Percentiles rank a stretch among this genome's conserved stretches.
Evolutionary conservation across 2,797 vertebrate genomes (phyloP).

Genomic region (Poecilia wingei): DNA sequence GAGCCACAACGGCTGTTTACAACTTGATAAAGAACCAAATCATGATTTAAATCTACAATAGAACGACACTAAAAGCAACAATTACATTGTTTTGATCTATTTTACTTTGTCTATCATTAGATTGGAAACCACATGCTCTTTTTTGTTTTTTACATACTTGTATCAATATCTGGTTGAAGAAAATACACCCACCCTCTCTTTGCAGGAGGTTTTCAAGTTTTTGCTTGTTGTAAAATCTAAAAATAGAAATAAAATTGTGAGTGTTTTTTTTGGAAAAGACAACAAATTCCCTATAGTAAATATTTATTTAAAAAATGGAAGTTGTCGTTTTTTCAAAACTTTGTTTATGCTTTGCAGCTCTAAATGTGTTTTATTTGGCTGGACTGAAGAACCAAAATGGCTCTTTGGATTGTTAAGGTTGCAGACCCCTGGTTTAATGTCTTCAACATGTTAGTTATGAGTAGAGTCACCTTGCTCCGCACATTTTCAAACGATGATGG

Average conservation of each 20-base stretch:
- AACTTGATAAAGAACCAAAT: too few relatives aligned
- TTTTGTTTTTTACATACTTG: too few relatives aligned
- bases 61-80: background rate
- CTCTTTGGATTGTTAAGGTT: background rate
- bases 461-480: constrained; percentile 90
- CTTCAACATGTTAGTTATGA: background rate
- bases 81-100: background rate
- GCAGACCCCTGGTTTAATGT: background rate
- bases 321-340: background rate
- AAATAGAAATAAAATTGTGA: background rate
- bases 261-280: background rate
- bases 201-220: background rate
- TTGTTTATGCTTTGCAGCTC: background rate
- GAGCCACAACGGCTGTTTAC: too few relatives aligned
- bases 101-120: background rate
- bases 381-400: background rate
- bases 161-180: too few relatives aligned
- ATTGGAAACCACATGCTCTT: too few relatives aligned
- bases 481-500: constrained; percentile 98
- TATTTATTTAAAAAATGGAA: too few relatives aligned
- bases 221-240: background rate
- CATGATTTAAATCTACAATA: too few relatives aligned
- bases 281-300: background rate
- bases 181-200: too few relatives aligned
- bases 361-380: background rate